Evolutionary conservation across 2,797 vertebrate genomes (phyloP), one percentile per base, ranked within the genome.

Genomic region (Acipenser ruthenus): DNA sequence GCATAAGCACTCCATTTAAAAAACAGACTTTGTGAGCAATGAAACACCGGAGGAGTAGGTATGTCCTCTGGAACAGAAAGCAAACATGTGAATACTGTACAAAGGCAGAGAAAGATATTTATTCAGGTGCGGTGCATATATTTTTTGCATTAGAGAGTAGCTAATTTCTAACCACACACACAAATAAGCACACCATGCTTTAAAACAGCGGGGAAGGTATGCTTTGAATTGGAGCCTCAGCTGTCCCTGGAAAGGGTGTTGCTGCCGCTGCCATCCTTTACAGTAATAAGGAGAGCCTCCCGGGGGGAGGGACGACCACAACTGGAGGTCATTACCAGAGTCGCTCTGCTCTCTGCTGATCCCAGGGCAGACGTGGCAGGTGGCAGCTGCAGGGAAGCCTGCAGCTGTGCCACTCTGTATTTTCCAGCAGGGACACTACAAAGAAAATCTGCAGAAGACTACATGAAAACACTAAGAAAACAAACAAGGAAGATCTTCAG

Each of bases 281-380:
- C 82, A 74, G 80, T 87, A 88, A 88, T 88, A 81, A 89, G 83
- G 79, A 79, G 76, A 76, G 76, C 75, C 76, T 77, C 77, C 78
- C 51, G 56, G 71, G 73, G 72, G 69, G 64, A 70, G 60, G 47
- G 37, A 37, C 60, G 10, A 37, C 3, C 60, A 62, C 13, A 62
- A 70, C 64, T 73, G 67, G 68, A 12, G 50, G 13, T 64, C 50
- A 50, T 65, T 52, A 37, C 56, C 18, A 23, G 49, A n/a, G 60
- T 62, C 18, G 11, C 60, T 62, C 18, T 8, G 37, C 60, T 62
- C 18, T 62, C 60, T 62, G 60, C 18, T 23, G 18, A 62, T 6
- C 8, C 60, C 60, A 37, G 18, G 10, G 60, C 60, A 62, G 60
- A 62, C 8, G 18, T 37, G 9, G 12, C 1, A 48, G 53, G 53